Evolutionary conservation across 1,140 invertebrate species (phyloP).

Genomic region (Carcinoscorpius rotundicauda): DNA sequence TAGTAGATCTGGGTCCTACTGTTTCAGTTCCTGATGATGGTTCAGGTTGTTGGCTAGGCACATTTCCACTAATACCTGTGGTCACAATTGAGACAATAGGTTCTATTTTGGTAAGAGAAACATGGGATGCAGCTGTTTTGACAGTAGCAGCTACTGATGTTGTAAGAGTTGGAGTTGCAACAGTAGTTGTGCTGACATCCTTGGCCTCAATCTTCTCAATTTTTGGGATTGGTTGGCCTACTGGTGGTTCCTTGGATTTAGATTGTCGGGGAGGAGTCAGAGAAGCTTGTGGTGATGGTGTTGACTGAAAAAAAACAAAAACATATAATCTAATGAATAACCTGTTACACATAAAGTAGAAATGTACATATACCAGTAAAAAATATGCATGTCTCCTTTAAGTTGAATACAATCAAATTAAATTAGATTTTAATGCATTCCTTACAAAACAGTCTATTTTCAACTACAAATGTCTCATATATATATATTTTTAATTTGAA

Average conservation of each 20-base stretch:
- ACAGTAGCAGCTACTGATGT: background rate
- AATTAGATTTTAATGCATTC: background rate
- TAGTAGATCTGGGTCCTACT: too few species aligned
- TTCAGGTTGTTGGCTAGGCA: background rate
- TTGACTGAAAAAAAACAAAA: background rate
- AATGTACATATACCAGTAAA: background rate
- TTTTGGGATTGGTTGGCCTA: background rate
- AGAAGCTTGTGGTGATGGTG: constrained; percentile 5
- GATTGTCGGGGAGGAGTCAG: background rate
- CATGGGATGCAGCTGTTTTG: too few species aligned
- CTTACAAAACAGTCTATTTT: background rate
- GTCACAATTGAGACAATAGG: background rate
- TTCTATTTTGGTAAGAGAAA: background rate
- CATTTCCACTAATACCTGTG: background rate
- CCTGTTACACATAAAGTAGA: background rate
- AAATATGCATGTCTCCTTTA: background rate
- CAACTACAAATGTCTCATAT: background rate
- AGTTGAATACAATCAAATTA: background rate
- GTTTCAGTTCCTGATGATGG: background rate
- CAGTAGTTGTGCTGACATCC: background rate
- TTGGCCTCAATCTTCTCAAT: background rate
- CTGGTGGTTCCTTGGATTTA: background rate
- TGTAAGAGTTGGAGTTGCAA: background rate
- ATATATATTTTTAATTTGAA: too few species aligned
- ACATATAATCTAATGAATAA: background rate